Percentiles rank a stretch among this genome's conserved stretches.
phyloP scores from a whole-genome alignment of 2,113 vertebrate species.

The Prionailurus bengalensis region DNA sequence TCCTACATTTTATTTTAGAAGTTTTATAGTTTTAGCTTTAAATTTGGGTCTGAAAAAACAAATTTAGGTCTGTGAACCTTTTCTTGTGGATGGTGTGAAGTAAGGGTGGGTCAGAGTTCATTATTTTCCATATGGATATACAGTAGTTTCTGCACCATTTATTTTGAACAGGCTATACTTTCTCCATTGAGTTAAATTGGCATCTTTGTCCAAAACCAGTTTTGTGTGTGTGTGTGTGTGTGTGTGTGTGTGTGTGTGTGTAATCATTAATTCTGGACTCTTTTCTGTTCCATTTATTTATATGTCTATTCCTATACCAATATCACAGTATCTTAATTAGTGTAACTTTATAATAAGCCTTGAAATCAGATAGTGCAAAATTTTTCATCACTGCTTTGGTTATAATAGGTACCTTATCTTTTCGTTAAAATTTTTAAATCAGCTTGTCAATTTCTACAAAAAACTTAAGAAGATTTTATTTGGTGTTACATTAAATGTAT shows the following conservation, averaged over 20 bases:
- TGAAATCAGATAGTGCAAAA: background rate
- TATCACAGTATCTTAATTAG: background rate
- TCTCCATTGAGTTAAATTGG: background rate
- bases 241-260: background rate
- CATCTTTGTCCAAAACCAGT: background rate
- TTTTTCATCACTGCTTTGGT: background rate
- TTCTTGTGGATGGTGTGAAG: background rate
- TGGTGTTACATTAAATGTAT: constrained; percentile 6
- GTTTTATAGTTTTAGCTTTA: constrained; percentile 29
- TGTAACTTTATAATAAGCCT: background rate
- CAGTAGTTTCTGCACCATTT: background rate
- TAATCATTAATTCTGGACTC: background rate
- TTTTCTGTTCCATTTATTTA: background rate
- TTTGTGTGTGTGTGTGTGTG: background rate
- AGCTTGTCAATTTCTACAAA: constrained; percentile 7
- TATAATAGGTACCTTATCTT: background rate
- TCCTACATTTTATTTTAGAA: background rate
- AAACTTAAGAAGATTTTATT: constrained; percentile 5
- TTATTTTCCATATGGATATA: background rate
- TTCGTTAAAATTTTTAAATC: constrained; percentile 1
- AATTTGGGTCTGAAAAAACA: background rate
- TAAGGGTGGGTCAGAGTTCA: background rate
- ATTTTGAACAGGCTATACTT: background rate
- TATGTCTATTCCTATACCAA: background rate
- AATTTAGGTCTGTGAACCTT: background rate